These are phyloP conservation scores for Furcifer pardalis DNA, from an alignment of 2,797 vertebrate species.

Conservation along the genomic window DNA sequence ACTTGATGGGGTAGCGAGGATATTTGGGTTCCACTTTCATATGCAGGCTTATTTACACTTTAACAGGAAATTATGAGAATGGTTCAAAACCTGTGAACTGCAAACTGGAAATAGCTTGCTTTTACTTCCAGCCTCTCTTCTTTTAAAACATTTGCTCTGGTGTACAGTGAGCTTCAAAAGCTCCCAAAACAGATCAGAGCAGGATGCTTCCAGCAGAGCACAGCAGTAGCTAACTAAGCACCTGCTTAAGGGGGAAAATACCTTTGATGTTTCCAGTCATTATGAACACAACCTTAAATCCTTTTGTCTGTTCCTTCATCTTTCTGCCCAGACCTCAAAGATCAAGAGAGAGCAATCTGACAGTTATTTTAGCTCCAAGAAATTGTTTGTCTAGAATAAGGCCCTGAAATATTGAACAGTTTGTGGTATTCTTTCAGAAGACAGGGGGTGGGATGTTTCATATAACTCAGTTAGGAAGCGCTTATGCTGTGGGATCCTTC, in stretches of 20 bases:
- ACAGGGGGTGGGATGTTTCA: neutral
- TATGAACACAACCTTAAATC: neutral
- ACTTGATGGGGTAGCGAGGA: neutral
- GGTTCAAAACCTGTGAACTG: neutral
- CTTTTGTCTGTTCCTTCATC: neutral
- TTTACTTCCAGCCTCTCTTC: conserved; percentile 12
- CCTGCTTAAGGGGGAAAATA: neutral
- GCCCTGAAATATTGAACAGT: neutral
- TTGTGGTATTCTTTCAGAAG: neutral
- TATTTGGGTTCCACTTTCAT: neutral
- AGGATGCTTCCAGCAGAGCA: conserved; percentile 5
- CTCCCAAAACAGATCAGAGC: neutral
- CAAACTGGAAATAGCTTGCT: neutral
- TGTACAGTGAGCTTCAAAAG: conserved; percentile 7
- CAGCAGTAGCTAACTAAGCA: conserved; percentile 6
- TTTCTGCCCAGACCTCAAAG: neutral
- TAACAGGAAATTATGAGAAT: neutral
- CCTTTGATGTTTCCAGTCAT: conserved; percentile 4
- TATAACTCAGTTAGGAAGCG: neutral
- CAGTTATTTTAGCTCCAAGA: neutral
- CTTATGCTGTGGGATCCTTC: neutral
- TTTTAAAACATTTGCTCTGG: conserved; percentile 15
- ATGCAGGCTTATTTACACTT: neutral
- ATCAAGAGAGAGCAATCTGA: neutral
- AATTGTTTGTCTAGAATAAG: neutral